phyloP scores from a whole-genome alignment of 2,888 invertebrate genomes.

The Disparrhopalites patrizii region DNA sequence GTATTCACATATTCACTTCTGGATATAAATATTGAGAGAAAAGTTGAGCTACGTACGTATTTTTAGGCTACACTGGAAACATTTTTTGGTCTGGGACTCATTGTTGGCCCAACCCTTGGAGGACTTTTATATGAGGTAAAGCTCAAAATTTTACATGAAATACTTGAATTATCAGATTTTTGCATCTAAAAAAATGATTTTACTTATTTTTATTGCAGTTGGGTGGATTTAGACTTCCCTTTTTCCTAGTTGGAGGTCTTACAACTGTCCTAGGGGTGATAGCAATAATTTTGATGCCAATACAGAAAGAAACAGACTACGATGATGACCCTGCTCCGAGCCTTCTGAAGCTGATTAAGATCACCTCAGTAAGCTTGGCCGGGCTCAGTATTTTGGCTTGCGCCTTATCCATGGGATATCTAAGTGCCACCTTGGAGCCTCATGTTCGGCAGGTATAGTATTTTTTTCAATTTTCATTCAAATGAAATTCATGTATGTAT shows the following conservation, averaged over 20 bases:
- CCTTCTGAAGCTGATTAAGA: background rate
- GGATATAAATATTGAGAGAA: background rate
- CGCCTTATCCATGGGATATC: background rate
- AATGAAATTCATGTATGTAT: no score
- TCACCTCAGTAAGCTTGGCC: background rate
- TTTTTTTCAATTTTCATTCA: background rate
- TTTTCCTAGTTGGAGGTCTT: background rate
- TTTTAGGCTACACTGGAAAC: background rate
- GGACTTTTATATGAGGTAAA: background rate
- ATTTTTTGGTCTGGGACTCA: conserved; percentile 2
- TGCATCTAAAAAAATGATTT: no score
- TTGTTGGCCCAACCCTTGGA: background rate
- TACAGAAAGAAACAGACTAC: background rate
- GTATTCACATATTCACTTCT: background rate
- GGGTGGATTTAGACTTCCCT: background rate
- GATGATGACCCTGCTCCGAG: background rate
- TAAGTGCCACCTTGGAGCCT: conserved; percentile 1
- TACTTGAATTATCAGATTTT: no score
- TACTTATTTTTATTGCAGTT: background rate
- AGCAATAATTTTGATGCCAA: background rate
- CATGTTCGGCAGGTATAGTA: background rate
- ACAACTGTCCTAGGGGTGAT: background rate
- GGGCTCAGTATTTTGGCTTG: background rate
- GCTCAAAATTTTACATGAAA: no score
- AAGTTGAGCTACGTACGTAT: background rate